A percentile compares a stretch with the other conserved stretches of the same genome.
phyloP scores from a whole-genome alignment of 2,888 invertebrate genomes.

The Drosophila rubida region DNA sequence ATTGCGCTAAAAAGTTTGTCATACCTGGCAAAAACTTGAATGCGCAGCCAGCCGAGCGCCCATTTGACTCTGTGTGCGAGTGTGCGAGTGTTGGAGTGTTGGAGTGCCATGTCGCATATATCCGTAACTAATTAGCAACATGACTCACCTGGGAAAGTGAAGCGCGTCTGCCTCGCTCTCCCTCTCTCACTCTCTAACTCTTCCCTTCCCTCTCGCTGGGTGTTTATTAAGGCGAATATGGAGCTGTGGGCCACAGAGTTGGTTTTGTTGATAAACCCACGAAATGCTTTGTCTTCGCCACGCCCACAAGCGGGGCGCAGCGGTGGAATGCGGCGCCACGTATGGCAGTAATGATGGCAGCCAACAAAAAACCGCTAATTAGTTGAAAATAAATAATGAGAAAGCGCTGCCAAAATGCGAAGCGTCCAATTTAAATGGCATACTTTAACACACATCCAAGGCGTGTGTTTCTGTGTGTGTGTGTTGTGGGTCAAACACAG shows the following conservation, averaged over 20 bases:
- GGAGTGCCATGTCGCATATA: conserved; percentile 56
- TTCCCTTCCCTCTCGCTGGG: neutral
- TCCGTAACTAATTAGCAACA: conserved; percentile 77
- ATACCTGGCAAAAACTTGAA: conserved; percentile 52
- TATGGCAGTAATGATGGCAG: conserved; percentile 59
- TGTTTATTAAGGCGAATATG: conserved; percentile 18
- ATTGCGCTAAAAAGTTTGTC: conserved; percentile 57
- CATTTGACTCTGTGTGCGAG: conserved; percentile 12
- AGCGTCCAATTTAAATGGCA: conserved; percentile 45
- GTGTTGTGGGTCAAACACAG: conserved; percentile 39
- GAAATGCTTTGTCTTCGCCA: conserved; percentile 62
- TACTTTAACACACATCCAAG: neutral
- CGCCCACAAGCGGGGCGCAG: neutral
- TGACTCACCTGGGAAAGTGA: conserved; percentile 70
- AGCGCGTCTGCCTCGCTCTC: neutral
- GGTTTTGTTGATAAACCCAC: conserved; percentile 65
- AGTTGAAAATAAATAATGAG: conserved; percentile 78
- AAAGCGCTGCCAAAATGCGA: conserved; percentile 54
- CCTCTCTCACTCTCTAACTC: neutral
- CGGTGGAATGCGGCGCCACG: conserved; percentile 3
- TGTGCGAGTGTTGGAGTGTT: conserved; percentile 23
- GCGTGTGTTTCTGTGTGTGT: neutral
- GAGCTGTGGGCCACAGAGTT: conserved; percentile 37
- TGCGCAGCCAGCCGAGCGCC: conserved; percentile 33
- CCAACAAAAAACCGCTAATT: conserved; percentile 72